phyloP scores from a whole-genome alignment of 1,140 invertebrate genomes.

The Temnothorax curvispinosus region DNA sequence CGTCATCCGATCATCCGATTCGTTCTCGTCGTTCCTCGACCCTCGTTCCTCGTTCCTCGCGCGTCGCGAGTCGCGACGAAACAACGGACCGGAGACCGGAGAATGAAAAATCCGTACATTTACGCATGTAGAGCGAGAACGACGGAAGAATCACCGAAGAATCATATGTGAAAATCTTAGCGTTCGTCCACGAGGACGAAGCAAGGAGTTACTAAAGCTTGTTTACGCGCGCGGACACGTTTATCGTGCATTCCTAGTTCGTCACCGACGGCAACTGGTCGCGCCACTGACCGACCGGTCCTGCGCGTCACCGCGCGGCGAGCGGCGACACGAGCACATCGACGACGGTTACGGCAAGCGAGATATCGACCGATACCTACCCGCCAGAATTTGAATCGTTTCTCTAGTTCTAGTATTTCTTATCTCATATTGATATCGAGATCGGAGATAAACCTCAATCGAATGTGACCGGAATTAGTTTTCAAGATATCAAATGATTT shows the following conservation, averaged over 20 bases:
- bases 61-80: too few relatives aligned
- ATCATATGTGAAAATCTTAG: background rate
- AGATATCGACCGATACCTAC: background rate
- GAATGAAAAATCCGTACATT: background rate
- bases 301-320: background rate
- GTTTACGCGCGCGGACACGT: background rate
- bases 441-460: background rate
- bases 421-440: background rate
- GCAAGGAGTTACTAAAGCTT: background rate
- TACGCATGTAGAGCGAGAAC: background rate
- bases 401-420: background rate
- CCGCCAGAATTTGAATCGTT: slow-evolving; percentile 1
- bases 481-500: background rate
- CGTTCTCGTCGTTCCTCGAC: background rate
- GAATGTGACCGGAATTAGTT: background rate
- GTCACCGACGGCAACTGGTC: too few relatives aligned
- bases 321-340: background rate
- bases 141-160: background rate
- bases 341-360: background rate
- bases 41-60: too few relatives aligned
- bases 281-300: too few relatives aligned
- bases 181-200: background rate
- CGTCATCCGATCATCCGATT: background rate
- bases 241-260: background rate
- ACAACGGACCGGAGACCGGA: background rate